These are phyloP conservation scores for Pinctada fucata DNA, from an alignment of 2,888 invertebrate species.

Conservation along the genomic window DNA sequence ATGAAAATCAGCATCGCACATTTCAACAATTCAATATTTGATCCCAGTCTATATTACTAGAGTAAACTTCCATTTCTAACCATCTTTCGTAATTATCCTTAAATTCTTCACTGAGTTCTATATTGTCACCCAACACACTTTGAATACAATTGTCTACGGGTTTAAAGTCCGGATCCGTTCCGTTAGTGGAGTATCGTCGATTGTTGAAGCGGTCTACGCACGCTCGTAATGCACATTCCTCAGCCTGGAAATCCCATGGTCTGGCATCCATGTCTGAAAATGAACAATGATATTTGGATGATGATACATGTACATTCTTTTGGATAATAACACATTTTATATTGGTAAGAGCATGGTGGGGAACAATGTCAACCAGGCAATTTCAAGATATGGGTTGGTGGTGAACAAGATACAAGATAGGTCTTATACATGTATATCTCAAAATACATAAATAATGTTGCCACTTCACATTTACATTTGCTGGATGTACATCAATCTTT, in stretches of 20 bases:
- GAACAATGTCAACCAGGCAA: too few relatives aligned
- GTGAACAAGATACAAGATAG: too few relatives aligned
- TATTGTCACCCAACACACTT: slow-evolving; percentile 86
- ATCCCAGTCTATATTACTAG: slow-evolving; percentile 83
- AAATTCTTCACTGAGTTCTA: slow-evolving; percentile 91
- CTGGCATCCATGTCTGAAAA: slow-evolving; percentile 91
- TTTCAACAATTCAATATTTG: slow-evolving; percentile 71
- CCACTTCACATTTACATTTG: too few relatives aligned
- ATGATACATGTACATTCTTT: too few relatives aligned
- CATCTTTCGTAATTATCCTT: slow-evolving; percentile 88
- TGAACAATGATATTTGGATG: background rate
- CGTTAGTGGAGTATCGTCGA: slow-evolving; percentile 86
- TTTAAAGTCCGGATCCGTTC: slow-evolving; percentile 80
- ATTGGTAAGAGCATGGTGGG: too few relatives aligned
- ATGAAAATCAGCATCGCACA: too few relatives aligned
- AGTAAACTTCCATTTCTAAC: slow-evolving; percentile 97
- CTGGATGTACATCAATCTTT: too few relatives aligned
- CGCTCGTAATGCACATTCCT: slow-evolving; percentile 94
- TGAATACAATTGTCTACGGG: slow-evolving; percentile 89
- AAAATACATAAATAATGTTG: too few relatives aligned
- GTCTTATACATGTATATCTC: too few relatives aligned
- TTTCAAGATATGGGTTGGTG: too few relatives aligned
- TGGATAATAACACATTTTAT: too few relatives aligned
- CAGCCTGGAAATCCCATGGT: slow-evolving; percentile 97
- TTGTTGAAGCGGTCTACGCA: slow-evolving; percentile 98